These are phyloP conservation scores for Aporophyla nigra DNA, from an alignment of 2,888 invertebrate species.

Conservation along the genomic window DNA sequence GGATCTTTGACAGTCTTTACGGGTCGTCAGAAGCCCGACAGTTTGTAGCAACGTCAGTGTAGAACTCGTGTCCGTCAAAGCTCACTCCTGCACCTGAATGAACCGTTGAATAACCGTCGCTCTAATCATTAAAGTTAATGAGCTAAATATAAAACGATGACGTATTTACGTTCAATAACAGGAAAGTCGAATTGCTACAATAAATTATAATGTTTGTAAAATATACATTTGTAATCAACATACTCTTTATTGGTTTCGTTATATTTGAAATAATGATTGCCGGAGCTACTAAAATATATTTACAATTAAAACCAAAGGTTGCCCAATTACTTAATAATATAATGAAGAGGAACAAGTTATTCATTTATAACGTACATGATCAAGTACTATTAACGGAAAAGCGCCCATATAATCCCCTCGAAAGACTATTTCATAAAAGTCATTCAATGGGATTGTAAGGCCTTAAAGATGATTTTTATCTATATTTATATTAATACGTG, in stretches of 20 bases:
- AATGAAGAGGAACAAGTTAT: not conserved
- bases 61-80: not conserved
- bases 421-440: too few species aligned
- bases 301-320: slow-evolving; percentile 29
- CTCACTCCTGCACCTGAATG: slow-evolving; percentile 17
- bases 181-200: slow-evolving; percentile 54
- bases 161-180: slow-evolving; percentile 54
- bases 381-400: not conserved
- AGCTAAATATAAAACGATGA: slow-evolving; percentile 46
- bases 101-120: slow-evolving; percentile 29
- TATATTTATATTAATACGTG: too few species aligned
- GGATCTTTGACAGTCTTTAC: too few species aligned
- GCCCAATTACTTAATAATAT: slow-evolving; percentile 17
- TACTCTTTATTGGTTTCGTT: slow-evolving; percentile 23
- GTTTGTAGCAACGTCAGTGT: not conserved
- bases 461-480: too few species aligned
- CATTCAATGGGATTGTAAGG: too few species aligned
- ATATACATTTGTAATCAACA: slow-evolving; percentile 36
- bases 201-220: slow-evolving; percentile 42
- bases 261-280: slow-evolving; percentile 34
- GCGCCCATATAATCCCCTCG: too few species aligned
- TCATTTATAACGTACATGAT: not conserved
- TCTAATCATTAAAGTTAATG: slow-evolving; percentile 50
- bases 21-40: too few species aligned
- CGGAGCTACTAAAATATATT: not conserved